Evolutionary conservation across 2,888 invertebrate species (phyloP), one percentile per base, ranked within the genome.

Genomic region (Odontocerum albicorne): DNA sequence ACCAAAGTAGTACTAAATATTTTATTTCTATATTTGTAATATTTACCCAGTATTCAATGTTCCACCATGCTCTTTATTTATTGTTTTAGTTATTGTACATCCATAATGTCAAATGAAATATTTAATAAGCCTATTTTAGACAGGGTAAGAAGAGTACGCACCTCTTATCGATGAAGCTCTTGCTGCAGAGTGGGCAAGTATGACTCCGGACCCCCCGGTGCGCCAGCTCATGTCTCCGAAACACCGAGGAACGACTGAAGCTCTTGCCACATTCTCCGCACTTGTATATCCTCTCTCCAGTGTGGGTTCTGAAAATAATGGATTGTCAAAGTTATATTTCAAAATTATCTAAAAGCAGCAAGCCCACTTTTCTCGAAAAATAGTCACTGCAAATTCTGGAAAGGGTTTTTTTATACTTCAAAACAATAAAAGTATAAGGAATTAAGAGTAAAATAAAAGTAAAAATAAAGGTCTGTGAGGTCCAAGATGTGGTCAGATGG

Each of bases 241-340:
- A 63, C 0, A 65, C 64, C 2, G 67, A 63, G 1, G 60, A 60
- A 0, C 72, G 66, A 0, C 64, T 53, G 65, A 72, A 75, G 32
- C 35, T 63, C 59, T 73, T 74, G 35, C 69, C 71, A 61, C 77
- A 76, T 17, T 70, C 68, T 0, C 62, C 60, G 54, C 77, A 77
- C 20, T 66, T 63, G 59, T 68, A 71, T 0, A 74, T 74, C 50
- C 68, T 72, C 64, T 77, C 77, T 53, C 75, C 74, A 0, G 76
- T 73, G 57, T 77, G 77, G 2, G 67, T 68, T 54, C 77, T 77
- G 17, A 19, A 40, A 40, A 20, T 16, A 20, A 15, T 13, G 15
- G 3, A 38, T n/a, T n/a, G n/a, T n/a, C n/a, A n/a, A n/a, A n/a
- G n/a, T n/a, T n/a, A n/a, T n/a, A n/a, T n/a, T n/a, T n/a, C n/a